A percentile compares a stretch with the other conserved stretches of the same genome.
Evolutionary conservation across 2,113 vertebrate species (phyloP).

Genomic region (Pogonocichla stellata): DNA sequence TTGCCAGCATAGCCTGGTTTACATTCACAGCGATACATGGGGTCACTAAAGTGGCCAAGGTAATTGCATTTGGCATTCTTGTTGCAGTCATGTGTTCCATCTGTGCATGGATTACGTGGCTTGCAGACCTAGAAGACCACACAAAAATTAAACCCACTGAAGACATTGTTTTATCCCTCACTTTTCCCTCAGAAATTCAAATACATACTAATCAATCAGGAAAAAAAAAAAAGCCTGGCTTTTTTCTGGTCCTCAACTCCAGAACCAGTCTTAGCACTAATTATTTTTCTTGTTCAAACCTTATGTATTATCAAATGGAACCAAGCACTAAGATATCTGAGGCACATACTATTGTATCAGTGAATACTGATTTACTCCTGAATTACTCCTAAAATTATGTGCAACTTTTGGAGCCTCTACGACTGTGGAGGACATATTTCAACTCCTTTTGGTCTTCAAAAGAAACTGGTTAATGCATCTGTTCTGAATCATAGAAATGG

Average conservation of each 20-base stretch:
- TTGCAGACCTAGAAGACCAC: slow-evolving; percentile 83
- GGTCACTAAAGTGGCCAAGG: slow-evolving; percentile 91
- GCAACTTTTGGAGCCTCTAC: neutral
- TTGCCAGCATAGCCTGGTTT: slow-evolving; percentile 96
- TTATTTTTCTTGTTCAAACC: neutral
- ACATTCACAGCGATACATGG: slow-evolving; percentile 97
- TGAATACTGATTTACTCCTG: neutral
- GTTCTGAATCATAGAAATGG: neutral
- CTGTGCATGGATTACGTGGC: slow-evolving; percentile 92
- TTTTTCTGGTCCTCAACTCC: neutral
- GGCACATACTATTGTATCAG: neutral
- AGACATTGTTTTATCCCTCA: neutral
- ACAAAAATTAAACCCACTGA: neutral
- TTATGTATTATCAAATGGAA: neutral
- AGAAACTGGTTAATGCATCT: neutral
- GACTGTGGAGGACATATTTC: neutral
- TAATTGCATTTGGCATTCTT: slow-evolving; percentile 96
- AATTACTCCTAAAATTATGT: neutral
- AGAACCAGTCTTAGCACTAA: neutral
- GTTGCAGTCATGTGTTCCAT: slow-evolving; percentile 93
- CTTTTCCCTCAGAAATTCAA: neutral
- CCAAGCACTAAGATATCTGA: neutral
- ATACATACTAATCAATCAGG: neutral
- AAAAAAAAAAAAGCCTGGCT: neutral
- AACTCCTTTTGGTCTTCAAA: neutral